These are phyloP conservation scores for Meloidogyne floridensis DNA, from an alignment of 1,140 invertebrate genomes.

Conservation along the genomic window DNA sequence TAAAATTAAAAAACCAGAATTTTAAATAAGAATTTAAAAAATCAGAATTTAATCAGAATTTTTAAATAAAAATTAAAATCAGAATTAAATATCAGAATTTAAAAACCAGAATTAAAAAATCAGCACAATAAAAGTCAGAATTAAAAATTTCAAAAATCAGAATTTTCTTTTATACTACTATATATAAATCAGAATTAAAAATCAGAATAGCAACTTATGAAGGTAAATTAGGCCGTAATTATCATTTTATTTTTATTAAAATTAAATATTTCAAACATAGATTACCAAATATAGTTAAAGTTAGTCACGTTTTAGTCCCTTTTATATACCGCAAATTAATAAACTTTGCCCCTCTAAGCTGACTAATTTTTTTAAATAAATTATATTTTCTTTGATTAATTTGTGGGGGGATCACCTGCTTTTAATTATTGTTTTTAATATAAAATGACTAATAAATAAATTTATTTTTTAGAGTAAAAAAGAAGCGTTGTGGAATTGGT, in stretches of 20 bases:
- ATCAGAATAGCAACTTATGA: too few species aligned
- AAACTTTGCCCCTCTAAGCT: not conserved
- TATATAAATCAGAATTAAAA: too few species aligned
- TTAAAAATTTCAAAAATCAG: too few species aligned
- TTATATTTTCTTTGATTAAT: not conserved
- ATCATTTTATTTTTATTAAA: too few species aligned
- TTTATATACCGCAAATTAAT: not conserved
- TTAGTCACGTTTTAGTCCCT: not conserved
- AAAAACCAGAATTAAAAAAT: not conserved
- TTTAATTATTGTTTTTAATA: not conserved
- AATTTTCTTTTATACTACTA: too few species aligned
- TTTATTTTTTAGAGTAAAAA: not conserved
- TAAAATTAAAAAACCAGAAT: not conserved
- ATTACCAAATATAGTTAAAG: not conserved
- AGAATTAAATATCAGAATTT: too few species aligned
- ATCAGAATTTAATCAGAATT: too few species aligned
- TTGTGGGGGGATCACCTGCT: not conserved
- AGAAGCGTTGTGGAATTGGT: not conserved
- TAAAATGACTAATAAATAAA: not conserved
- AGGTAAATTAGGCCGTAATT: too few species aligned
- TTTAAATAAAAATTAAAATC: too few species aligned
- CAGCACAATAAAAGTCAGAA: not conserved
- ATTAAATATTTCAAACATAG: too few species aligned
- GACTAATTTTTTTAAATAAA: conserved; percentile 7
- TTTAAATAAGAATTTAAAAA: not conserved